Base-by-base conservation (phyloP, 1,140 invertebrate genomes). In the Euura lappo region DNA sequence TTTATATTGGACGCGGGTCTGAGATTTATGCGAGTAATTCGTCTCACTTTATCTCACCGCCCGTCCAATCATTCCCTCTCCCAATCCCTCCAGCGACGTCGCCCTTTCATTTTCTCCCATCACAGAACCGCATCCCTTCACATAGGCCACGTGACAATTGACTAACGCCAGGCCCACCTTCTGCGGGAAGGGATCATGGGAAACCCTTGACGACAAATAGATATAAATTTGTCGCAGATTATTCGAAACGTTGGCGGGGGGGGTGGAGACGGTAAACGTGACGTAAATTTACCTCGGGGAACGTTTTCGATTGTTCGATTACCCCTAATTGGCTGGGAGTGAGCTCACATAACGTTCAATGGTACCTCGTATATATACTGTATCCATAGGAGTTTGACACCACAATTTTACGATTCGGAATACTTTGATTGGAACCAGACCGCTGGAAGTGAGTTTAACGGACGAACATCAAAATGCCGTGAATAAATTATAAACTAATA, bases 61-160 rank as follows among this genome's bases (percentile, higher is more conserved):
- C 51, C 51, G 51, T 60, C 51, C 51, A 60, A 60, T 60, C 51
- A 60, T 60, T 60, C 51, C 51, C 51, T 60, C 51, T 60, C 51
- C 13, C 51, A 8, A 8, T n/a, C 51, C 51, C 6, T 4, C 51
- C 51, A n/a, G 8, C 51, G 3, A n/a, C 51, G 51, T 8, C 51
- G 3, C 51, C 51, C 28, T 28, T 28, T 28, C 28, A 28, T 28
- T 28, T 28, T 28, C 28, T 28, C 28, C 28, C 28, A 28, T 28
- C 28, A 28, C 28, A 60, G 13, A 8, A 60, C 51, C 10, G 51
- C 51, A 60, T 60, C 51, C 51, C 51, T 60, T 60, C 51, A n/a
- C 28, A 28, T 28, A 6, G 51, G 51, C 51, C 51, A 60, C 51
- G 51, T 60, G 51, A 60, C 51, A 11, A 60, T 60, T 60, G 51